phyloP scores from a whole-genome alignment of 2,888 invertebrate species.

The Chymomyza fuscimana region DNA sequence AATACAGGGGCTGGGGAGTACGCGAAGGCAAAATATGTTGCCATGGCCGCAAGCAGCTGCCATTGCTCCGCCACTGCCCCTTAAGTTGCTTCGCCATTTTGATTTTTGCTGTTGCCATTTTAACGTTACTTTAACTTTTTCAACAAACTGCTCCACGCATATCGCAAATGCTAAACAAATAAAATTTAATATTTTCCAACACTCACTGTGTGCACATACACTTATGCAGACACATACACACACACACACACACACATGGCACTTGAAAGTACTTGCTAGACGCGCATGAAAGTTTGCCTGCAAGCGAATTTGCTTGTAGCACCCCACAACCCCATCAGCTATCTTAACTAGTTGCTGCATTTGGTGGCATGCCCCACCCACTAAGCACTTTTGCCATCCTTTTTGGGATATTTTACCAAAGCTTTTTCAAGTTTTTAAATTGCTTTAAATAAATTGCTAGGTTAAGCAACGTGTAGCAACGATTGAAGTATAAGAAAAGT shows the following conservation, averaged over 20 bases:
- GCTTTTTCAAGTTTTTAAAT: background rate
- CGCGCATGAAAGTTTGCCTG: constrained; percentile 28
- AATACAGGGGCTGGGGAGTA: background rate
- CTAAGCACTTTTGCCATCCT: background rate
- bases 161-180: constrained; percentile 45
- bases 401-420: background rate
- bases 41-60: background rate
- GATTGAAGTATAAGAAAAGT: background rate
- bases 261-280: constrained; percentile 15
- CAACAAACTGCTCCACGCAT: background rate
- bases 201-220: background rate
- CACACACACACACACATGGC: constrained; percentile 4
- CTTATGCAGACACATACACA: constrained; percentile 15
- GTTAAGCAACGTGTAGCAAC: background rate
- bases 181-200: constrained; percentile 49
- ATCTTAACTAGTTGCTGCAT: background rate
- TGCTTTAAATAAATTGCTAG: background rate
- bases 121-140: background rate
- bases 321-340: too few relatives aligned
- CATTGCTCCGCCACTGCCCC: background rate
- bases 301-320: constrained; percentile 20
- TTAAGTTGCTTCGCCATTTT: background rate
- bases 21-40: background rate
- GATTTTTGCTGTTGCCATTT: background rate
- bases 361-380: background rate